A percentile compares a stretch with the other conserved stretches of the same genome.
Evolutionary conservation across 1,140 invertebrate species (phyloP).

Genomic region (Drosophila willistoni): DNA sequence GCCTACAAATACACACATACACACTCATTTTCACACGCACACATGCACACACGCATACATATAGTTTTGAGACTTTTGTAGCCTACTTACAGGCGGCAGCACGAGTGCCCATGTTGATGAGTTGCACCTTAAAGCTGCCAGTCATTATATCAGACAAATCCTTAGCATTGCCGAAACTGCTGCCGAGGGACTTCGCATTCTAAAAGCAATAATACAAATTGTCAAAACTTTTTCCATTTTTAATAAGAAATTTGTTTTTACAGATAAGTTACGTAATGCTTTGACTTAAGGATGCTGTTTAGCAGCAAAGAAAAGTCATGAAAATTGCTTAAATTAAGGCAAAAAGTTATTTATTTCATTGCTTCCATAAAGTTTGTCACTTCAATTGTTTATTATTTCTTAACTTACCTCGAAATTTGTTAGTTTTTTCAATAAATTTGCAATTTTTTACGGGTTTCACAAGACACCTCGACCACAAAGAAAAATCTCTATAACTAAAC

Average conservation of each 20-base stretch:
- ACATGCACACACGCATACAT: not conserved
- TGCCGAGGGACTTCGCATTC: conserved; percentile 82
- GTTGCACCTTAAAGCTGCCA: conserved; percentile 86
- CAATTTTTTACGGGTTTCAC: conserved; percentile 81
- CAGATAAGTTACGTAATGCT: conserved; percentile 53
- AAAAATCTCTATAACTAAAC: conserved; percentile 80
- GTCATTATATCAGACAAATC: conserved; percentile 83
- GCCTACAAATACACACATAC: not conserved
- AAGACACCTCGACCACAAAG: conserved; percentile 67
- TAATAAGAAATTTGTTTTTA: not conserved
- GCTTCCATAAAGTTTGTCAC: not conserved
- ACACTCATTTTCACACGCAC: not conserved
- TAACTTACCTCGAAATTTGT: conserved; percentile 80
- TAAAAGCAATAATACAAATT: conserved; percentile 24
- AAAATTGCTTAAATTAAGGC: not conserved
- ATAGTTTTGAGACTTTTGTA: conserved; percentile 54
- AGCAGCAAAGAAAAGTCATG: not conserved
- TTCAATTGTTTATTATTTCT: conserved; percentile 2
- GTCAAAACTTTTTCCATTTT: not conserved
- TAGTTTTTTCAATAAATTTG: conserved; percentile 83
- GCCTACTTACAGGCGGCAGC: conserved; percentile 88
- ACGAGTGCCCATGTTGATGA: conserved; percentile 89
- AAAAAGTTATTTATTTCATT: conserved; percentile 35
- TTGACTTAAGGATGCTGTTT: conserved; percentile 19
- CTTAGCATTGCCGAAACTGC: conserved; percentile 82